Evolutionary conservation across 2,888 invertebrate genomes (phyloP).

Genomic region (Yponomeuta sedellus): DNA sequence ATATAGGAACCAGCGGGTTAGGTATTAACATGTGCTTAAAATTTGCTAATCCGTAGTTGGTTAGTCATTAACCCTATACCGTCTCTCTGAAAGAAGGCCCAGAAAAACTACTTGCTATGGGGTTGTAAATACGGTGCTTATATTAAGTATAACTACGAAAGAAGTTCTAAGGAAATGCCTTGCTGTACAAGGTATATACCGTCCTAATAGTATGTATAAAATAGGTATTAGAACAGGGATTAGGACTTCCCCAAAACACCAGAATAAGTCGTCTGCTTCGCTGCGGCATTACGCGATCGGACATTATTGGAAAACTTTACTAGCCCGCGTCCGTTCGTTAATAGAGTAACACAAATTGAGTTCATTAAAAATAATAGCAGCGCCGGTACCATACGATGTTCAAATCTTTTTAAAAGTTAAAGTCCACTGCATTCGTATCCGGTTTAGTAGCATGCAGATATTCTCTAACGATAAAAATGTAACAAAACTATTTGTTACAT

Average conservation of each 20-base stretch:
- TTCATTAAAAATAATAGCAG: constrained; percentile 58
- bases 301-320: constrained; percentile 55
- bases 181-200: too few relatives aligned
- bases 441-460: not conserved
- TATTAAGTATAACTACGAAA: too few relatives aligned
- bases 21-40: too few relatives aligned
- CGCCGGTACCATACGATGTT: constrained; percentile 19
- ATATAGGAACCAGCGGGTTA: too few relatives aligned
- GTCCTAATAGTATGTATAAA: not conserved
- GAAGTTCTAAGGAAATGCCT: too few relatives aligned
- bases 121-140: too few relatives aligned
- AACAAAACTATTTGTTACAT: too few relatives aligned
- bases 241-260: not conserved
- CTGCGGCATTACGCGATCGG: constrained; percentile 37
- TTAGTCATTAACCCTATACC: too few relatives aligned
- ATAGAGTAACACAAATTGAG: constrained; percentile 57
- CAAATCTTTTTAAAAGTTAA: not conserved
- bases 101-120: too few relatives aligned
- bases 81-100: too few relatives aligned
- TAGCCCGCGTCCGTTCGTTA: constrained; percentile 38
- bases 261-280: constrained; percentile 47
- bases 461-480: too few relatives aligned
- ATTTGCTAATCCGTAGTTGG: too few relatives aligned
- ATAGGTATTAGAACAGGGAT: not conserved
- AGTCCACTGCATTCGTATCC: not conserved